A percentile compares a stretch with the other conserved stretches of the same genome.
These are phyloP conservation scores for Heliornis fulica DNA, from an alignment of 2,113 vertebrate species.

Conservation along the genomic window DNA sequence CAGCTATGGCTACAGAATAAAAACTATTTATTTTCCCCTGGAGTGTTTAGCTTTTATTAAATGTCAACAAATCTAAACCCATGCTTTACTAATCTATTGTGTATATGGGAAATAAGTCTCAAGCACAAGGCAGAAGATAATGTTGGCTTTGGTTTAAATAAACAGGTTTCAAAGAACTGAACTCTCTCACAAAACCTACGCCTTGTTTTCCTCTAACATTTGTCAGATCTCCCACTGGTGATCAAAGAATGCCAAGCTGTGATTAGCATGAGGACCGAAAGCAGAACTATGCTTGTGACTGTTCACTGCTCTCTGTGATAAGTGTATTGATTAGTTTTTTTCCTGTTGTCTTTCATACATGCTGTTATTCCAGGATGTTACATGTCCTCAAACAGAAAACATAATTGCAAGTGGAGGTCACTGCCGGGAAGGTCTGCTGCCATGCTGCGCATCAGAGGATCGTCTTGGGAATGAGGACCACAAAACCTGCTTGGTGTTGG, in stretches of 20 bases:
- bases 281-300: constrained; percentile 21
- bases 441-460: neutral
- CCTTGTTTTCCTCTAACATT: constrained; percentile 48
- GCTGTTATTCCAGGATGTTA: constrained; percentile 25
- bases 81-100: constrained; percentile 34
- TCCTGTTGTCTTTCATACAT: constrained; percentile 33
- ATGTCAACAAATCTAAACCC: constrained; percentile 59
- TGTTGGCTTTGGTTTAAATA: constrained; percentile 62
- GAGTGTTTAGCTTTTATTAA: constrained; percentile 63
- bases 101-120: constrained; percentile 47
- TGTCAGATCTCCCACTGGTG: constrained; percentile 65
- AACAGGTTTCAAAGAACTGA: constrained; percentile 47
- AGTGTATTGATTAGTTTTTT: constrained; percentile 60
- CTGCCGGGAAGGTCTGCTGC: neutral
- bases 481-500: neutral
- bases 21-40: constrained; percentile 45
- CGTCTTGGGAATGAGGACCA: neutral
- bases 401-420: neutral
- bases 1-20: constrained; percentile 6
- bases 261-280: constrained; percentile 4
- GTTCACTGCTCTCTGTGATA: constrained; percentile 40
- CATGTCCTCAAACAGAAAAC: constrained; percentile 26
- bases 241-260: constrained; percentile 44
- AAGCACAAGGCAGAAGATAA: constrained; percentile 52
- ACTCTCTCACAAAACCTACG: constrained; percentile 40